Base-by-base conservation (phyloP, 2,797 vertebrate genomes). In the Okamejei kenojei region DNA sequence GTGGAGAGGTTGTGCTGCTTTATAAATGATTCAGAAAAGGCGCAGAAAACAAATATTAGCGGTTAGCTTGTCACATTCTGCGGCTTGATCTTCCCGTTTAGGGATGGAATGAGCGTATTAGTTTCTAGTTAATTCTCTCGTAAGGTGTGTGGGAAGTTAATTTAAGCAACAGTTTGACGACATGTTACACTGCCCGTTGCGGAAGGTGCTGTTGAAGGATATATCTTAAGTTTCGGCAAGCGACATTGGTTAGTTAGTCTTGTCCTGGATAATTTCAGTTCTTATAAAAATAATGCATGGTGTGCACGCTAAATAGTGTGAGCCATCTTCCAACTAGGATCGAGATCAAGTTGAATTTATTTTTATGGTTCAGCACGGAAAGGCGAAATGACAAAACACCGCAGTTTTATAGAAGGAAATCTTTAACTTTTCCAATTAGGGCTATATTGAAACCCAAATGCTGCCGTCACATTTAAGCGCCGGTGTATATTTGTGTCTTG, bases 141-240 rank as follows among this genome's bases (percentile, higher is more conserved):
- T 23, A 68, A 91, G 68, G 32, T 45, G 68, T 73, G 38, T 32
- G 13, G 68, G 45, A 45, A 45, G 23, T 91, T 38, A 73, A 73
- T 45, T 32, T 73, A 74, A 17, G 23, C 32, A 91, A 73, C 88
- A 91, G 65, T 73, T 73, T 73, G 88, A 91, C 65, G 74, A 65
- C 63, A 45, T 91, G 88, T 91, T 73, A 71, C 88, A 91, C 10
- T 45, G 35, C 71, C 88, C 73, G 65, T 91, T 65, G 68, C 35
- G 73, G 88, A 73, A 91, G 71, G 35, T 21, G 38, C 73, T 91
- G 68, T 71, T 32, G 13, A 73, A 91, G 65, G 23, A 23, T 91
- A 71, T 23, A 45, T 74, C 5, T 74, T 38, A 71, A 74, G 88
- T 68, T 91, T 91, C 32, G 71, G 35, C 7, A 73, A 45, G 88